Evolutionary conservation across 1,140 invertebrate genomes (phyloP), one percentile per base, ranked within the genome.

Genomic region (Drosophila nebulosa): DNA sequence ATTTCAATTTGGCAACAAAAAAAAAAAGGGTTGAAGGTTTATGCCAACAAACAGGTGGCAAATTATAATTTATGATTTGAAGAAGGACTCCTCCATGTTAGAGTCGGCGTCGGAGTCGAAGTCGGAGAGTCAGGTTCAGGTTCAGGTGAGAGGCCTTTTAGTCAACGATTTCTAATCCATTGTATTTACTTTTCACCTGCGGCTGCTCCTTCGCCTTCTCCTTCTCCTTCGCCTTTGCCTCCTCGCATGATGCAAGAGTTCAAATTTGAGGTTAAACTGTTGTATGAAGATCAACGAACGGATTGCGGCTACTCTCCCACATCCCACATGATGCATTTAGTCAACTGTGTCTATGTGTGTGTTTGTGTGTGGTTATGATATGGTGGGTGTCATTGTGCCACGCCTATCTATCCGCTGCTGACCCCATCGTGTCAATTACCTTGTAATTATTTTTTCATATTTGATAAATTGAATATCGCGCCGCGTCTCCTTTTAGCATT

Each of bases 401-500:
- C 67, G 53, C 60, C 51, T 52, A 42, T 56, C 63, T 72, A n/a
- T 69, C 4, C n/a, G 51, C 12, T 5, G 39, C 21, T 46, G 76
- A 84, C 72, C 83, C 64, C 64, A 67, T 59, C 65, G 74, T 86
- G 81, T 86, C 84, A 86, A 86, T 88, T 83, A 79, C 78, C 70
- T 78, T 77, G 78, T 89, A 88, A 86, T 88, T 88, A 86, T 88
- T 86, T 86, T 67, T 53, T 18, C 64, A 69, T 75, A 61, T 78
- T 83, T 86, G 74, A 88, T 88, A 86, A 86, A 86, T 86, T 86
- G 81, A 88, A 86, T 86, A 88, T 88, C 71, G 65, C 59, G 36
- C 21, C 7, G 55, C 24, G 22, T 60, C 22, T 32, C 4, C 24
- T 32, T 46, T 24, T 39, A 7, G 32, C 16, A 4, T 30, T 65